Evolutionary conservation across 2,797 vertebrate species (phyloP), one percentile per base, ranked within the genome.

Genomic region (Poeciliopsis infans): DNA sequence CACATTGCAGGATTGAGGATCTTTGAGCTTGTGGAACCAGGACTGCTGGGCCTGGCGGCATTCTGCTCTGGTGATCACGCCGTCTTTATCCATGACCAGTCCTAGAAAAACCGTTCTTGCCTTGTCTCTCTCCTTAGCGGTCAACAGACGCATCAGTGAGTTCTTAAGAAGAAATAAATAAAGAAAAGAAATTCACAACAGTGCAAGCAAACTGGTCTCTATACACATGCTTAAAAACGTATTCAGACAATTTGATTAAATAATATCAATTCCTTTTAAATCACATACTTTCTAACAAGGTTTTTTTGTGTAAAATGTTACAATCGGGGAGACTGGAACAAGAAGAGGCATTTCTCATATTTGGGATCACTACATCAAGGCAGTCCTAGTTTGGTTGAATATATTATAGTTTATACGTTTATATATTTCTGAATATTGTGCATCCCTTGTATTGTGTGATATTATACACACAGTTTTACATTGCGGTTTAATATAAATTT

Each of bases 11-110:
- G 97, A 98, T n/a, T 96, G 93, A 0, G 94, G 89, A 84, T 97
- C 96, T 89, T 96, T 96, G 83, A 91, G 95, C 89, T 98, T 98
- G 84, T 95, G 94, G 93, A 98, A 99, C 98, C 98, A 99, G 64
- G 95, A 88, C 69, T 97, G 95, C 90, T 96, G 97, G 39, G 96
- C 96, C 59, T 85, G 95, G 79, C 80, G 95, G 84, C 95, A 96
- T 89, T 98, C 97, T 0, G 92, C 92, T 53, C 94, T 94, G 1
- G 95, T 95, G 18, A 98, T 95, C 75, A 95, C 31, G 0, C 91
- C 94, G 0, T 97, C 97, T 0, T 91, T 92, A 78, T 97, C 96
- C 91, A 88, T 94, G 79, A 94, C 95, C 84, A 97, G 92, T 25
- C 96, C 93, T 83, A 96, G 90, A 90, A 98, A 99, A 31, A 96